Conservation (phyloP, 2,888 invertebrate genomes). For the Sthenelais limicola region DNA sequence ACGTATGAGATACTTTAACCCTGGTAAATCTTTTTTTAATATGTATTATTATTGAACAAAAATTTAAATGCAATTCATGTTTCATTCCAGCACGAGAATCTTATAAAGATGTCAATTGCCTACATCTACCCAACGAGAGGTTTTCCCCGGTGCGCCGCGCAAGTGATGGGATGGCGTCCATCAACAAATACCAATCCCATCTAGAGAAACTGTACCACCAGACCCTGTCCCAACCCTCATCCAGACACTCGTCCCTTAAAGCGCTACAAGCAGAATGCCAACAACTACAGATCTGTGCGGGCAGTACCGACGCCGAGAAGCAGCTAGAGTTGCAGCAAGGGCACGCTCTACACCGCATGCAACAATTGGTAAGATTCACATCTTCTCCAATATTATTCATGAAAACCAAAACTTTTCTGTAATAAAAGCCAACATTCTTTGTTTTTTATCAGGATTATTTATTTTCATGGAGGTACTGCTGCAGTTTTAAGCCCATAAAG, state of each 20-base stretch:
- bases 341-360: slow-evolving; percentile 73
- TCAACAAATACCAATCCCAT: slow-evolving; percentile 66
- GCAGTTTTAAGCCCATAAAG: no score
- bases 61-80: no score
- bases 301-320: slow-evolving; percentile 58
- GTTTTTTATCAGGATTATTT: no score
- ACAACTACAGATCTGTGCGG: slow-evolving; percentile 79
- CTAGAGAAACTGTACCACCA: slow-evolving; percentile 75
- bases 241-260: slow-evolving; percentile 70
- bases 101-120: slow-evolving; percentile 76
- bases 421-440: no score
- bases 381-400: no score
- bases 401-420: no score
- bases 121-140: slow-evolving; percentile 78
- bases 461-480: no score
- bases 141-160: slow-evolving; percentile 93
- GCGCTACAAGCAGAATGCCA: slow-evolving; percentile 86
- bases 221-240: slow-evolving; percentile 74
- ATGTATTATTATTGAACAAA: no score
- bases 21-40: no score
- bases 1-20: no score
- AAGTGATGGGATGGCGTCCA: slow-evolving; percentile 80
- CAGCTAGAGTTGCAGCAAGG: slow-evolving; percentile 72
- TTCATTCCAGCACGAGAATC: slow-evolving; percentile 70
- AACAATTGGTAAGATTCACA: slow-evolving; percentile 50